Conservation (phyloP, 37 sponge, comb jelly and placozoan species). For the Aplysina aerophoba region DNA sequence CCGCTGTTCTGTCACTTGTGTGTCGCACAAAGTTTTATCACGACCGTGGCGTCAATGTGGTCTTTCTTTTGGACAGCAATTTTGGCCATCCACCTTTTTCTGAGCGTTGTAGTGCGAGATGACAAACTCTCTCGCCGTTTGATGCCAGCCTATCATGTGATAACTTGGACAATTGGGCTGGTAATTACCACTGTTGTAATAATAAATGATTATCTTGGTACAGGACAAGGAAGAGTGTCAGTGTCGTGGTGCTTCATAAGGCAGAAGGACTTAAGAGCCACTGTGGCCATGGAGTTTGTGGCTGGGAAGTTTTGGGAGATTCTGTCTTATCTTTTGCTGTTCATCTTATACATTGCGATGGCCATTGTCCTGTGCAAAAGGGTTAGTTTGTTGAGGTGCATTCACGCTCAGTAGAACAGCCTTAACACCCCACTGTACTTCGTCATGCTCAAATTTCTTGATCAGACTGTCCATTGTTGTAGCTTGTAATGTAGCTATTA, state of each 20-base stretch:
- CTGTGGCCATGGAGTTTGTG: constrained; percentile 19
- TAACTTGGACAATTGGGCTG: constrained; percentile 63
- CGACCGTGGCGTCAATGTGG: constrained; percentile 46
- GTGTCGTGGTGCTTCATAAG: constrained; percentile 67
- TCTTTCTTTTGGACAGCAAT: constrained; percentile 66
- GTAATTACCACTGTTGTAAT: constrained; percentile 38
- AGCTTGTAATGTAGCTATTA: no score
- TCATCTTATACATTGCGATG: constrained; percentile 11
- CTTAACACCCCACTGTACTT: no score
- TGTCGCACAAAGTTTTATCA: constrained; percentile 52
- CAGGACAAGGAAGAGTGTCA: constrained; percentile 39
- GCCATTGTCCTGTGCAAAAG: constrained; percentile 1
- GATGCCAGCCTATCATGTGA: constrained; percentile 39
- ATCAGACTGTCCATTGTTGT: no score
- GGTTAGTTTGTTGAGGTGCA: background rate
- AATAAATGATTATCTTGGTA: constrained; percentile 37
- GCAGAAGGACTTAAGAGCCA: background rate
- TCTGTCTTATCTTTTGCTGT: constrained; percentile 35
- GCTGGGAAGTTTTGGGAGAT: constrained; percentile 74
- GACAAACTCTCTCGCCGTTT: constrained; percentile 16
- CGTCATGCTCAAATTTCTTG: no score
- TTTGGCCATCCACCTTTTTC: constrained; percentile 65
- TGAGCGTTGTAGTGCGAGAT: constrained; percentile 47
- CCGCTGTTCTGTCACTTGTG: constrained; percentile 30
- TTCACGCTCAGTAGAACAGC: no score